Conservation (phyloP, 2,113 vertebrate species). For the Stegostoma tigrinum region DNA sequence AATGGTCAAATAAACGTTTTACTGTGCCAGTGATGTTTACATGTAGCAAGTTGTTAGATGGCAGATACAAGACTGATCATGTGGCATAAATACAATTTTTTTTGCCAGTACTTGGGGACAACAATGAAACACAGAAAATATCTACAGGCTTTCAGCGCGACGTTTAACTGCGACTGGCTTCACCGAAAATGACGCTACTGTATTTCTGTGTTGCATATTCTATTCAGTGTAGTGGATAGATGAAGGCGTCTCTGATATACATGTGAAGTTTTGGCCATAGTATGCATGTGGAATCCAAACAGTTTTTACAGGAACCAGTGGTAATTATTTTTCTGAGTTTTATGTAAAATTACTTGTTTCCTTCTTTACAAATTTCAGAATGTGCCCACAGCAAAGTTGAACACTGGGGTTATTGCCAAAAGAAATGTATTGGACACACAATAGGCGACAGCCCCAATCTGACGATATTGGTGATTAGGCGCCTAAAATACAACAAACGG, state of each 20-base stretch:
- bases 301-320: not conserved
- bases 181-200: not conserved
- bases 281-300: not conserved
- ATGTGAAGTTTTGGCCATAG: not conserved
- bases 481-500: not conserved
- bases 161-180: not conserved
- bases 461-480: not conserved
- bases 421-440: not conserved
- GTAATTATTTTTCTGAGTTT: not conserved
- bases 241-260: not conserved
- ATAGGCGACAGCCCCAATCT: not conserved
- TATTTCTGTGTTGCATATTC: not conserved
- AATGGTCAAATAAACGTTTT: not conserved
- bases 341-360: not conserved
- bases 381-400: not conserved
- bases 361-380: not conserved
- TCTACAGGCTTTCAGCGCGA: not conserved
- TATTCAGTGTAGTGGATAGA: not conserved
- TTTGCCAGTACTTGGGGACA: not conserved
- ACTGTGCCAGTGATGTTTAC: not conserved
- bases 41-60: not conserved
- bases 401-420: not conserved
- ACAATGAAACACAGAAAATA: not conserved
- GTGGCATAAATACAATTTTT: not conserved
- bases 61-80: not conserved